Percentiles rank a stretch among this genome's conserved stretches.
These are phyloP conservation scores for Scaptomyza cyrtandrae DNA, from an alignment of 2,888 invertebrate species.

Conservation along the genomic window DNA sequence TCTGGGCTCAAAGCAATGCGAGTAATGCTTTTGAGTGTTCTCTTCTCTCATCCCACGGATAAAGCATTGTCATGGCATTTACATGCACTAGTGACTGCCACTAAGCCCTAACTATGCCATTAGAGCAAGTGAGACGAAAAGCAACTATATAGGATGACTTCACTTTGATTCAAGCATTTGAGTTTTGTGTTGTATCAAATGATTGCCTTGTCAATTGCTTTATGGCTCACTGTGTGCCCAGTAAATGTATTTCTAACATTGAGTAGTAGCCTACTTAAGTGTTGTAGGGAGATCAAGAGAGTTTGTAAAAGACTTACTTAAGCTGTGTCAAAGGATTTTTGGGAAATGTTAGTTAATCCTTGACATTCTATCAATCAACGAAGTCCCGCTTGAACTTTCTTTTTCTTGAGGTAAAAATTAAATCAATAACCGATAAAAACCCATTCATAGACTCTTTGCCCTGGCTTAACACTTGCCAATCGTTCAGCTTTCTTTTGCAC, in stretches of 20 bases:
- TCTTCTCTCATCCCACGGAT: neutral
- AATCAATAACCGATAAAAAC: slow-evolving; percentile 17
- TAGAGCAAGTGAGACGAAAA: slow-evolving; percentile 33
- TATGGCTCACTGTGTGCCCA: slow-evolving; percentile 72
- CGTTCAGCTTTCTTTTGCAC: neutral
- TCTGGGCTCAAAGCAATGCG: slow-evolving; percentile 41
- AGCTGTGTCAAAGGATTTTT: neutral
- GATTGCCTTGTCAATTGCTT: slow-evolving; percentile 78
- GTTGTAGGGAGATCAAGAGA: slow-evolving; percentile 17
- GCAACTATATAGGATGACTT: slow-evolving; percentile 48
- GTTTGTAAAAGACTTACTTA: neutral
- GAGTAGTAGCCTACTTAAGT: slow-evolving; percentile 37
- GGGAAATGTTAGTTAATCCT: neutral
- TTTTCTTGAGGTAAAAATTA: slow-evolving; percentile 6
- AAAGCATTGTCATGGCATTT: slow-evolving; percentile 76
- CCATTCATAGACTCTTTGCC: slow-evolving; percentile 16
- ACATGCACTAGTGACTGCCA: slow-evolving; percentile 76
- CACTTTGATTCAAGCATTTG: slow-evolving; percentile 62
- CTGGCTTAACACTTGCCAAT: slow-evolving; percentile 19
- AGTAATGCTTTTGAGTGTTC: slow-evolving; percentile 54
- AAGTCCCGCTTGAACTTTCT: neutral
- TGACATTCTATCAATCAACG: neutral
- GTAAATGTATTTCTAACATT: slow-evolving; percentile 58
- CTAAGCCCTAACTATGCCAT: slow-evolving; percentile 62
- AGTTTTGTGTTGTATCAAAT: slow-evolving; percentile 57